Evolutionary conservation across 2,888 invertebrate species (phyloP).

Genomic region (Sinopyrophorus schimmeli): DNA sequence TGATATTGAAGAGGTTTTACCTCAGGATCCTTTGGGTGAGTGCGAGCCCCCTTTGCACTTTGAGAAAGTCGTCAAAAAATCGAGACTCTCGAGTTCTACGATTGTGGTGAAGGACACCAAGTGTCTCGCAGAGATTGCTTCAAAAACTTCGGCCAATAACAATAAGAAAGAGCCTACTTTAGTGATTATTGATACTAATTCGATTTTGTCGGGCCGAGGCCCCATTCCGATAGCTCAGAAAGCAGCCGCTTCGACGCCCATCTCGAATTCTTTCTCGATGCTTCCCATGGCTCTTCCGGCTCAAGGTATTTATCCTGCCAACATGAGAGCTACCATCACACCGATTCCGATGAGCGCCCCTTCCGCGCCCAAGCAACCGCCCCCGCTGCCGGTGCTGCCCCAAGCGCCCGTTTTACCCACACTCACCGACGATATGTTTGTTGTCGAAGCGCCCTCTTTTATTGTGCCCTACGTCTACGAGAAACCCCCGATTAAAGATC

Average conservation of each 20-base stretch:
- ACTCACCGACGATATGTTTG: constrained; percentile 89
- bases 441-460: constrained; percentile 90
- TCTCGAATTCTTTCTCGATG: constrained; percentile 52
- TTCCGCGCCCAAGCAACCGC: constrained; percentile 46
- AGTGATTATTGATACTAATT: constrained; percentile 79
- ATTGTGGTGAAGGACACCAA: constrained; percentile 75
- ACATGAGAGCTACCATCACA: constrained; percentile 62
- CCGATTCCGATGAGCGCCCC: constrained; percentile 58
- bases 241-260: constrained; percentile 44
- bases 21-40: constrained; percentile 62
- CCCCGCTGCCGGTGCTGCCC: constrained; percentile 39
- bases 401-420: constrained; percentile 73
- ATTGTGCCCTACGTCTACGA: constrained; percentile 93
- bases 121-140: constrained; percentile 69
- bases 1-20: constrained; percentile 67
- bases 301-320: constrained; percentile 67
- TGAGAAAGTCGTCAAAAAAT: constrained; percentile 15
- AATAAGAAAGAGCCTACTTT: constrained; percentile 74
- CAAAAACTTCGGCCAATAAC: constrained; percentile 58
- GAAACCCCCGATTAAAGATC: constrained; percentile 79
- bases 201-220: constrained; percentile 67
- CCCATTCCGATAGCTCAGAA: constrained; percentile 58
- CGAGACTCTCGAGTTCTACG: constrained; percentile 43
- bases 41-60: constrained; percentile 39
- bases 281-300: constrained; percentile 61